Evolutionary conservation across 2,113 vertebrate genomes (phyloP), one percentile per base, ranked within the genome.

Genomic region (Lagopus leucura): DNA sequence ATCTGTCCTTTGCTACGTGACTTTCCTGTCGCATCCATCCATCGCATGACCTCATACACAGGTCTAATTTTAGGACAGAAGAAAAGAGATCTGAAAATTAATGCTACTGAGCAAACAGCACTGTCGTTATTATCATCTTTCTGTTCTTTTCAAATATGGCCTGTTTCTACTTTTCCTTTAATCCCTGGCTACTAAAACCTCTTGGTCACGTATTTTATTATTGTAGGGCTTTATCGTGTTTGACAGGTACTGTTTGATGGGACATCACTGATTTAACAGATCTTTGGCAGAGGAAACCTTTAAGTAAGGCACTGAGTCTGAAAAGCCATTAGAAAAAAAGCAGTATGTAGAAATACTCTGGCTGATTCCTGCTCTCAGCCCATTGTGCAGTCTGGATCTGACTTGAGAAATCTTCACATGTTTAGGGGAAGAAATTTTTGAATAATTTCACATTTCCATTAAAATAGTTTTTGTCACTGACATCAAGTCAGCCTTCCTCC

Each of bases 381-480:
- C 84, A 90, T 89, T 93, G 93, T 93, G 93, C 84, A 86, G 77
- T 58, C 92, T 91, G 89, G 74, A 92, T 92, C 82, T 93, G 88
- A 93, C 93, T 97, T 74, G 93, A 91, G 90, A 96, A 94, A 94
- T 90, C 93, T 95, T 96, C 80, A 84, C 28, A 32, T 95, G 94
- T 90, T 93, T 92, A 92, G 84, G 57, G 92, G 90, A 88, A 95
- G 86, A 96, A 95, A 90, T 90, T 93, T 93, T 95, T 97, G 95
- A 96, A 96, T 97, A 95, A 93, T 97, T 97, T 94, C 94, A 88
- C 94, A 94, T 96, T 96, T 97, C 97, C 95, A 96, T 97, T 97
- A 97, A 96, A 93, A 96, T 96, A 94, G 92, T 96, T 96, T 95
- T 97, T 96, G 92, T 96, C 95, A 97, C 64, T 94, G 95, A 89